Percentiles rank a stretch among this genome's conserved stretches.
phyloP scores from a whole-genome alignment of 2,113 vertebrate species.

The Dromaius novaehollandiae region DNA sequence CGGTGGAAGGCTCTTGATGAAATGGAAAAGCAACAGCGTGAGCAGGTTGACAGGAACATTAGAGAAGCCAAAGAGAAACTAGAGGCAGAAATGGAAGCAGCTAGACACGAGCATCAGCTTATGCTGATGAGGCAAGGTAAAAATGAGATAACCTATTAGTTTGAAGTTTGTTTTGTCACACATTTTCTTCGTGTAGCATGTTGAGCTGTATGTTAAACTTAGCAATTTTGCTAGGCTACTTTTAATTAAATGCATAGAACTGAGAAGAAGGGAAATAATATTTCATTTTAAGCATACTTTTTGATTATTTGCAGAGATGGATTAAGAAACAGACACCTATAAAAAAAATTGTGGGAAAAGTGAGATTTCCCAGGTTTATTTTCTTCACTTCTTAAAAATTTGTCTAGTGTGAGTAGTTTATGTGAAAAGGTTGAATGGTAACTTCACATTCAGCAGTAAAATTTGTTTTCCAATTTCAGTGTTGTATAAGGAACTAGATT shows the following conservation, averaged over 20 bases:
- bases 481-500: background rate
- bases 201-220: background rate
- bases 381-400: background rate
- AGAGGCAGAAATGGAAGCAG: conserved; percentile 97
- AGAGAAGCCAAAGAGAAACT: conserved; percentile 96
- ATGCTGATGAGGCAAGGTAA: conserved; percentile 99
- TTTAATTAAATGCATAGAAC: background rate
- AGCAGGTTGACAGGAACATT: conserved; percentile 95
- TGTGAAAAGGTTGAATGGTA: background rate
- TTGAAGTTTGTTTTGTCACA: background rate
- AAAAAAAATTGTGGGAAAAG: background rate
- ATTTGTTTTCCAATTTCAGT: background rate
- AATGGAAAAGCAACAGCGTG: conserved; percentile 95
- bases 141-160: conserved; percentile 9
- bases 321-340: background rate
- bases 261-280: background rate
- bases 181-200: background rate
- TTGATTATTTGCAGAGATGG: background rate
- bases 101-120: conserved; percentile 96
- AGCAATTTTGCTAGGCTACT: background rate
- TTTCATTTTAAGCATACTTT: background rate
- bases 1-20: conserved; percentile 98
- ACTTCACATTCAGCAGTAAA: background rate
- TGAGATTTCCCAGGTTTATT: background rate
- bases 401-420: background rate